These are phyloP conservation scores for Ceyx margarethae DNA, from an alignment of 2,113 vertebrate genomes.

Conservation along the genomic window DNA sequence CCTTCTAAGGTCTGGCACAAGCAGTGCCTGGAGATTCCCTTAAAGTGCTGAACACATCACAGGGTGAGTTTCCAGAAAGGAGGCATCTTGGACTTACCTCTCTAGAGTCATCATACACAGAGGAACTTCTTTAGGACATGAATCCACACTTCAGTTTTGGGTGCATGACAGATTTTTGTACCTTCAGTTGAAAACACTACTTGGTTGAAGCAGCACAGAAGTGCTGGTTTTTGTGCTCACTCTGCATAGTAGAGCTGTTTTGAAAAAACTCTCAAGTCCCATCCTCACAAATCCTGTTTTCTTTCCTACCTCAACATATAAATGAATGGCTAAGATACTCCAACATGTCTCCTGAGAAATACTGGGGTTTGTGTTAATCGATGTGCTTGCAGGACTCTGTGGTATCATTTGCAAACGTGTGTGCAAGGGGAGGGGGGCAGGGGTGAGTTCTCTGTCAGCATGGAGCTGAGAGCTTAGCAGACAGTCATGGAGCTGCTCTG, in stretches of 20 bases:
- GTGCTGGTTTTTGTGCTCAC: neutral
- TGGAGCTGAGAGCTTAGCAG: neutral
- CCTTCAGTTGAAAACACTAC: neutral
- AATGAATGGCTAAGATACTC: neutral
- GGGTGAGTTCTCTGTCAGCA: neutral
- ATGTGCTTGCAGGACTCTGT: neutral
- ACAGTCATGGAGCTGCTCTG: neutral
- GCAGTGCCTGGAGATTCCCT: neutral
- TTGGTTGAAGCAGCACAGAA: neutral
- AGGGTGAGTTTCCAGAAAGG: neutral
- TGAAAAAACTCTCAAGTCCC: neutral
- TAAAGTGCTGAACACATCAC: neutral
- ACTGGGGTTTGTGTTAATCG: neutral
- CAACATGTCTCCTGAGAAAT: neutral
- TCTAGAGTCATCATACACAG: neutral
- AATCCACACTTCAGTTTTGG: neutral
- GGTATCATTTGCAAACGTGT: neutral
- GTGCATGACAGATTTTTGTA: neutral
- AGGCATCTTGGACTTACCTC: neutral
- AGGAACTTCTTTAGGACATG: neutral
- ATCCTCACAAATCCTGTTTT: neutral
- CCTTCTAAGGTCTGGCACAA: neutral
- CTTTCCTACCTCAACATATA: neutral
- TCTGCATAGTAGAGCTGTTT: neutral
- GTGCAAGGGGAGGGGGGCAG: neutral